Evolutionary conservation across 2,113 vertebrate species (phyloP), one percentile per base, ranked within the genome.

Genomic region (Xerus inauris): DNA sequence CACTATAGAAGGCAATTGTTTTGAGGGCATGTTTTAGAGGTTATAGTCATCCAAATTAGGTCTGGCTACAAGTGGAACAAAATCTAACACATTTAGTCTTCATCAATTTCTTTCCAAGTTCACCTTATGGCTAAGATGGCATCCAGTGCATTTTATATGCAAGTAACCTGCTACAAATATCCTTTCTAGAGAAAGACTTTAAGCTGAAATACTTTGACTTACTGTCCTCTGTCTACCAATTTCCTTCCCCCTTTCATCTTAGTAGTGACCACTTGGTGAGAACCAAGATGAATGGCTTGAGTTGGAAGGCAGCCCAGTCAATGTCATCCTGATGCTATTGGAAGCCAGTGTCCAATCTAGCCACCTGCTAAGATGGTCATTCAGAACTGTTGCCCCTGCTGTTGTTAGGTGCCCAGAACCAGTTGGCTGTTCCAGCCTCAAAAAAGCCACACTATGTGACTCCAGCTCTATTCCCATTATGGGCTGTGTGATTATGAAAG

Each of bases 381-480:
- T 75, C 45, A 51, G 26, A 73, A 9, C 13, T n/a, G 45, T 2
- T 83, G 19, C n/a, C 57, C 69, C 17, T 16, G 1, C n/a, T 24
- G 17, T 8, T n/a, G 42, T 47, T 7, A 24, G 40, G 10, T 26
- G 14, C 14, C 30, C 6, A 64, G 64, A 83, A 73, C 5, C 65
- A 92, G 17, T 0, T 28, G 30, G 2, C 3, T 30, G n/a, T 62
- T 20, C 19, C 45, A 89, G 35, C 14, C 24, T 64, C 8, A 42
- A 13, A 8, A 26, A 2, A 2, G 20, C 28, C 71, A 49, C 0
- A 1, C 6, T 38, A 2, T 1, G 26, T 8, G 30, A 1, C 35
- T 42, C 10, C 20, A 2, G 0, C 9, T 40, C 40, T 65, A 3
- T 12, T 73, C 24, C 1, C 28, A 45, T 13, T 38, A 4, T 30